Percentiles rank a stretch among this genome's conserved stretches.
Conservation (phyloP, 1,140 invertebrate species). For the Agraylea sexmaculata region DNA sequence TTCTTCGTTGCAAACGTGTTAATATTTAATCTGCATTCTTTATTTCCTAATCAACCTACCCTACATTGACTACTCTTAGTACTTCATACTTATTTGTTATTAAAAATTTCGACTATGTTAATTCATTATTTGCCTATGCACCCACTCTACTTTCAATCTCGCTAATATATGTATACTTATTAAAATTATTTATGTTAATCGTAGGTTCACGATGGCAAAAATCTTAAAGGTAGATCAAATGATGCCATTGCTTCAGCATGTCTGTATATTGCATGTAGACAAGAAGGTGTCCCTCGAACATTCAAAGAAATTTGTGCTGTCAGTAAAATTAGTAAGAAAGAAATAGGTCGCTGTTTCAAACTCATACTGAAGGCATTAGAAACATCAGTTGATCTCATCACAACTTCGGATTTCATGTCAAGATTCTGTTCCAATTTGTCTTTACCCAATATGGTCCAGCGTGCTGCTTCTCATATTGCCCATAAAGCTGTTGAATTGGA, state of each 20-base stretch:
- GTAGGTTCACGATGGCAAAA: conserved; percentile 90
- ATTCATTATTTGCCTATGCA: too few relatives aligned
- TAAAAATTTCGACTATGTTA: too few relatives aligned
- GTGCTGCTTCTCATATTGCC: conserved; percentile 93
- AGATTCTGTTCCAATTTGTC: conserved; percentile 78
- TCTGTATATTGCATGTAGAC: conserved; percentile 96
- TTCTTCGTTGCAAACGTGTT: too few relatives aligned
- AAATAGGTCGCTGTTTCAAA: conserved; percentile 96
- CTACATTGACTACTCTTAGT: too few relatives aligned
- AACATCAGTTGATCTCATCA: conserved; percentile 95
- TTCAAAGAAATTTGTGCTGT: conserved; percentile 99
- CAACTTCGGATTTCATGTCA: conserved; percentile 97
- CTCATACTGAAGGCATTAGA: conserved; percentile 84
- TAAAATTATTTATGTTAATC: conserved; percentile 13
- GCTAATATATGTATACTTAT: too few relatives aligned
- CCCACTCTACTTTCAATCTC: not conserved
- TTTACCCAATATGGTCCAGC: conserved; percentile 85
- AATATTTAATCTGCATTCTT: too few relatives aligned
- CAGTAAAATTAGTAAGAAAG: conserved; percentile 97
- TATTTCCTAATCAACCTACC: too few relatives aligned
- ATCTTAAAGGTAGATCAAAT: conserved; percentile 86
- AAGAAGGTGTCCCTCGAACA: conserved; percentile 96
- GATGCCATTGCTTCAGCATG: conserved; percentile 98
- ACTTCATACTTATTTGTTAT: too few relatives aligned
- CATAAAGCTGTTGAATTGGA: conserved; percentile 93